Conservation (phyloP, 2,113 vertebrate genomes). For the Sminthopsis crassicaudata region DNA sequence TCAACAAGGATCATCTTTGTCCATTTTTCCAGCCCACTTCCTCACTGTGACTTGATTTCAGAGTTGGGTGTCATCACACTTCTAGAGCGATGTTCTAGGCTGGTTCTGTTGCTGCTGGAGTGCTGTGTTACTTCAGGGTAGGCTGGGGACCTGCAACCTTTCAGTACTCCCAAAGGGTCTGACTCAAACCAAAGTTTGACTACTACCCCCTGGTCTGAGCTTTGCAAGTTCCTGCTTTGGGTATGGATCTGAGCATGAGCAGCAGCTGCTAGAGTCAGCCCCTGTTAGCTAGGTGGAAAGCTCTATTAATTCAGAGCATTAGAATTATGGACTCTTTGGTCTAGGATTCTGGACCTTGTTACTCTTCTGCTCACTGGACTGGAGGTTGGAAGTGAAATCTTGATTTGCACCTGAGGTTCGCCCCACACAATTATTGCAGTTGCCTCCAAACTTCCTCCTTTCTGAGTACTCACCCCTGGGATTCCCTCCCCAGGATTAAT, state of each 20-base stretch:
- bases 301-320: not conserved
- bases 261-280: not conserved
- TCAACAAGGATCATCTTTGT: not conserved
- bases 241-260: not conserved
- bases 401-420: not conserved
- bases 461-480: not conserved
- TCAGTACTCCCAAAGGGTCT: not conserved
- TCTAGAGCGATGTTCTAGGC: not conserved
- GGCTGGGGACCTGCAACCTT: not conserved
- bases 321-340: not conserved
- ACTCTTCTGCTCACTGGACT: not conserved
- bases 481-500: not conserved
- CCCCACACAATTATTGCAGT: not conserved
- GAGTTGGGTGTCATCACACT: not conserved
- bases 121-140: not conserved
- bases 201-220: not conserved
- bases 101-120: not conserved
- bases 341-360: not conserved
- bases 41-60: not conserved
- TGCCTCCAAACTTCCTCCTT: not conserved
- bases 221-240: not conserved
- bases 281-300: not conserved
- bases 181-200: not conserved
- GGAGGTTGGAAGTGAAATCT: not conserved
- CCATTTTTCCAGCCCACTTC: not conserved